Evolutionary conservation across 2,113 vertebrate species (phyloP).

Genomic region (Mobula hypostoma): DNA sequence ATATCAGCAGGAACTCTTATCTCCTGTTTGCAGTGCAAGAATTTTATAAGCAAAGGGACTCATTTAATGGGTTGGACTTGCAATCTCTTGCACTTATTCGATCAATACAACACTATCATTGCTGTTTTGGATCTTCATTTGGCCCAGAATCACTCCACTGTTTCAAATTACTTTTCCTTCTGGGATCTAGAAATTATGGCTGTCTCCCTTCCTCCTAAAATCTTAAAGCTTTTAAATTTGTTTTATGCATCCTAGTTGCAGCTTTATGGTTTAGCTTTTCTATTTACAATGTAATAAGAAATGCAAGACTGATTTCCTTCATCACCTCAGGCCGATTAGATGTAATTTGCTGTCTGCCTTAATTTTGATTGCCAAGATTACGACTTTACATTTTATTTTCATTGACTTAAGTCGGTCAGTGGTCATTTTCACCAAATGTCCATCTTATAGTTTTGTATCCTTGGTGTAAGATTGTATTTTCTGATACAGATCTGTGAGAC

Average conservation of each 20-base stretch:
- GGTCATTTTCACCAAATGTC: neutral
- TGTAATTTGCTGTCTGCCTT: neutral
- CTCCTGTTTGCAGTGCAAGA: neutral
- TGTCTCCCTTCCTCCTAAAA: neutral
- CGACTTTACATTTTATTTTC: neutral
- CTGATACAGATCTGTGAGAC: constrained; percentile 72
- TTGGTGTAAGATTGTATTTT: neutral
- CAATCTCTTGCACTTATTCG: neutral
- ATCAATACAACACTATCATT: neutral
- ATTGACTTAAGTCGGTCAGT: neutral
- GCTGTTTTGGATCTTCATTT: neutral
- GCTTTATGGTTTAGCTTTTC: neutral
- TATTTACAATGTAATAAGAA: neutral
- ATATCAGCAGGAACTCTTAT: neutral
- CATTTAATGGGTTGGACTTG: neutral
- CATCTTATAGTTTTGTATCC: neutral
- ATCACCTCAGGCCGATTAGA: neutral
- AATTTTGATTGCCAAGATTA: neutral
- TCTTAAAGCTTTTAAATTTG: neutral
- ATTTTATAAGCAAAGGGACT: neutral
- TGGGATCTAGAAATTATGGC: neutral
- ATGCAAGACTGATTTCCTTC: neutral
- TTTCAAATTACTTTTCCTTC: neutral
- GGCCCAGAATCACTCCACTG: neutral
- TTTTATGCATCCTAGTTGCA: neutral